Evolutionary conservation across 2,797 vertebrate genomes (phyloP).

Genomic region (Prionace glauca): DNA sequence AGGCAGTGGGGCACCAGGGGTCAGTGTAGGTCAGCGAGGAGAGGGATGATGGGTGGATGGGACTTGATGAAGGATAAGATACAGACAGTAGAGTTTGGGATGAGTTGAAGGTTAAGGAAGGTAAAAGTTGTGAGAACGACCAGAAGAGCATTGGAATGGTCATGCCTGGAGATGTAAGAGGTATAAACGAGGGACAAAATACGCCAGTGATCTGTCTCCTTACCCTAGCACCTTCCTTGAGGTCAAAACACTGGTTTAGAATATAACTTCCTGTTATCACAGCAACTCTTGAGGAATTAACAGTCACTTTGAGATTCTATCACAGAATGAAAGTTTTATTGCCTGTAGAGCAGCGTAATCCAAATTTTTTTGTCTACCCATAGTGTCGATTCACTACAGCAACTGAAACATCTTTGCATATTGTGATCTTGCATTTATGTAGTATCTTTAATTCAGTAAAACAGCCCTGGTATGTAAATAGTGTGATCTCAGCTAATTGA

Average conservation of each 20-base stretch:
- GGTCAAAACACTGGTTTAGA: neutral
- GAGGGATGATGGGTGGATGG: neutral
- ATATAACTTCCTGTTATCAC: neutral
- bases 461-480: no score
- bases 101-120: neutral
- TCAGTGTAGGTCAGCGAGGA: neutral
- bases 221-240: neutral
- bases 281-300: neutral
- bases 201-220: no score
- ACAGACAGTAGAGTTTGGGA: neutral
- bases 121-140: no score
- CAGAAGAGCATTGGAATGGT: neutral
- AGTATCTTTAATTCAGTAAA: no score
- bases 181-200: neutral
- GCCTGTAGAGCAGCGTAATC: neutral
- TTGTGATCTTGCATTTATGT: neutral
- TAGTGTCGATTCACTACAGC: neutral
- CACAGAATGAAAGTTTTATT: neutral
- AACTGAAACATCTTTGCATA: neutral
- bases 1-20: neutral
- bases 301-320: neutral
- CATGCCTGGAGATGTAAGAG: neutral
- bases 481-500: no score
- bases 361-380: neutral
- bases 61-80: neutral